phyloP scores from a whole-genome alignment of 64 coral and sea anemone species.

The Stichodactyla helianthus region DNA sequence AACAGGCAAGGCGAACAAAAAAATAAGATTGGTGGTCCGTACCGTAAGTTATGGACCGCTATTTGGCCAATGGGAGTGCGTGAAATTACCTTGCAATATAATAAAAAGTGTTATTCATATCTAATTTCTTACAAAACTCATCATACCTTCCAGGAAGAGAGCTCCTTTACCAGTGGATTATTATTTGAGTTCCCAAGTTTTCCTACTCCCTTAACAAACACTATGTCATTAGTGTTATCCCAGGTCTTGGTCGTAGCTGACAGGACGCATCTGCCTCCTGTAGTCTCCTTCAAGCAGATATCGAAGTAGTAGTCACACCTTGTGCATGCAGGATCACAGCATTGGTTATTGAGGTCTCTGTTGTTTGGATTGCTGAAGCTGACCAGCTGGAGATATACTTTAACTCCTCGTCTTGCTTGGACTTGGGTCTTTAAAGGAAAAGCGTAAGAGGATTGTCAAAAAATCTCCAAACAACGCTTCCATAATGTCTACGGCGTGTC shows the following conservation, averaged over 20 bases:
- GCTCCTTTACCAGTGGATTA: constrained; percentile 55
- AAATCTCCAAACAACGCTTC: no score
- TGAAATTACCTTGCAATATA: no score
- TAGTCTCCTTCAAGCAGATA: constrained; percentile 54
- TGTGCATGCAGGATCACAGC: constrained; percentile 63
- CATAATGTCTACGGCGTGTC: no score
- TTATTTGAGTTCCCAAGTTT: constrained; percentile 1
- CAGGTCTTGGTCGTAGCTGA: constrained; percentile 42
- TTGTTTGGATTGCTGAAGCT: constrained; percentile 65
- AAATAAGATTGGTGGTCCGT: no score
- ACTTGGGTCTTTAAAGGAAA: constrained; percentile 6
- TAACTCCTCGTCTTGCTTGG: constrained; percentile 37
- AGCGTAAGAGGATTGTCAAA: no score
- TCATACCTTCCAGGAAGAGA: constrained; percentile 73
- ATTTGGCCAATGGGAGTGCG: no score
- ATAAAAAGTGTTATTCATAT: not conserved
- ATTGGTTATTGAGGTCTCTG: constrained; percentile 41
- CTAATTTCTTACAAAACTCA: not conserved
- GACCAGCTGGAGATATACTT: constrained; percentile 36
- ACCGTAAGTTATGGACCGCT: no score
- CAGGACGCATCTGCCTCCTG: constrained; percentile 4
- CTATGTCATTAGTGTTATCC: constrained; percentile 56
- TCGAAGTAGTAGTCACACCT: constrained; percentile 64
- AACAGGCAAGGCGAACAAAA: no score
- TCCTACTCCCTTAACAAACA: constrained; percentile 42